Percentiles rank a stretch among this genome's conserved stretches.
Evolutionary conservation across 2,113 vertebrate genomes (phyloP).

Genomic region (Diadophis punctatus): DNA sequence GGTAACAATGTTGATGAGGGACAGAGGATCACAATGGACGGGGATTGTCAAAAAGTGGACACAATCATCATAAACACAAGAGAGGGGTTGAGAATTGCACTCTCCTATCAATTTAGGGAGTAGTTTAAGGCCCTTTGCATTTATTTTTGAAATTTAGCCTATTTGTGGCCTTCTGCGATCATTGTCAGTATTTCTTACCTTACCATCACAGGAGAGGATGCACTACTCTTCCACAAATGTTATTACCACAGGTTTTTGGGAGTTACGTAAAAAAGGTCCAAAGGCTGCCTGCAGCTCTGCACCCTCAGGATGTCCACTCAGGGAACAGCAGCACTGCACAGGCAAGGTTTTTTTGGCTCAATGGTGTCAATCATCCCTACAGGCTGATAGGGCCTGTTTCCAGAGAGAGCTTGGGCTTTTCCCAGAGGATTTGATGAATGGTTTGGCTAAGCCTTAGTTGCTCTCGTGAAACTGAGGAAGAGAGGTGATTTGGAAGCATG

Average conservation of each 20-base stretch:
- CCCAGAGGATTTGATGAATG: not conserved
- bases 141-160: not conserved
- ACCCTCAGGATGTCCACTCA: not conserved
- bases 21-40: not conserved
- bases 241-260: not conserved
- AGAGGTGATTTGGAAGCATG: not conserved
- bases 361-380: not conserved
- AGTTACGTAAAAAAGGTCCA: not conserved
- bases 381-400: not conserved
- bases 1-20: not conserved
- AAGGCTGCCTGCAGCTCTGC: not conserved
- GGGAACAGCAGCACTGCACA: not conserved
- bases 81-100: not conserved
- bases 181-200: not conserved
- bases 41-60: not conserved
- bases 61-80: not conserved
- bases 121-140: not conserved
- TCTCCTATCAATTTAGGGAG: not conserved
- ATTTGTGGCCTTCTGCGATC: not conserved
- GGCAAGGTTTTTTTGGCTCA: not conserved
- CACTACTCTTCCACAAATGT: not conserved
- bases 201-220: not conserved
- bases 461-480: not conserved
- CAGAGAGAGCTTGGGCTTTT: not conserved
- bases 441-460: not conserved